These are phyloP conservation scores for Stenoptilia bipunctidactyla DNA, from an alignment of 2,888 invertebrate genomes.

Conservation along the genomic window DNA sequence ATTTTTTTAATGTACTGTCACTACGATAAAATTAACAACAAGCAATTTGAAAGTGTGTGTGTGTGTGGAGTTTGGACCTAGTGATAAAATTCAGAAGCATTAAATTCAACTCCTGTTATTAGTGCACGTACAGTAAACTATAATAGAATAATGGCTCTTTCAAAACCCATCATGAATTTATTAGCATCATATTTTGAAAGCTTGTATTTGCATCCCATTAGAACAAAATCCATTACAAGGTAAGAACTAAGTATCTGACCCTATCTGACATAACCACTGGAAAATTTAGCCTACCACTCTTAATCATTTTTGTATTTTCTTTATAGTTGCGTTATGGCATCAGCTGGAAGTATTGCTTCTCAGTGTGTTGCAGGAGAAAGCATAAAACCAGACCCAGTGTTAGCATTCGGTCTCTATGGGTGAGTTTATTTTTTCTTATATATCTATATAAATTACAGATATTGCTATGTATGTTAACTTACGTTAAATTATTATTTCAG, in stretches of 20 bases:
- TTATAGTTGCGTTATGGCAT: constrained; percentile 79
- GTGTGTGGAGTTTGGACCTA: background rate
- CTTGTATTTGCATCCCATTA: constrained; percentile 80
- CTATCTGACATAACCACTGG: background rate
- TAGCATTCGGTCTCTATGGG: constrained; percentile 85
- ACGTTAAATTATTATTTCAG: too few species aligned
- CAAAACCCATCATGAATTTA: constrained; percentile 79
- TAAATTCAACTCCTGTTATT: constrained; percentile 80
- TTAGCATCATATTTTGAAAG: constrained; percentile 80
- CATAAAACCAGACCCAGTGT: constrained; percentile 75
- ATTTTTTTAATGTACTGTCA: too few species aligned
- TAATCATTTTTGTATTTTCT: constrained; percentile 12
- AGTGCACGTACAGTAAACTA: constrained; percentile 79
- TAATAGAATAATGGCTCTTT: constrained; percentile 79
- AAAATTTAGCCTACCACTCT: background rate
- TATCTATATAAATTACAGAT: too few species aligned
- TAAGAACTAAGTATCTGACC: constrained; percentile 50
- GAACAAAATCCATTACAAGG: constrained; percentile 86
- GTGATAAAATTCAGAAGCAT: constrained; percentile 57
- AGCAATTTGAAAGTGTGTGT: background rate
- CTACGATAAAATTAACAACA: constrained; percentile 18
- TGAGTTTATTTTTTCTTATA: too few species aligned
- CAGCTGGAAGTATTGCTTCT: constrained; percentile 79
- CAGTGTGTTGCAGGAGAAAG: constrained; percentile 77
- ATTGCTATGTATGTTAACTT: too few species aligned